Evolutionary conservation across 2,888 invertebrate species (phyloP).

Genomic region (Tenthredo amoena): DNA sequence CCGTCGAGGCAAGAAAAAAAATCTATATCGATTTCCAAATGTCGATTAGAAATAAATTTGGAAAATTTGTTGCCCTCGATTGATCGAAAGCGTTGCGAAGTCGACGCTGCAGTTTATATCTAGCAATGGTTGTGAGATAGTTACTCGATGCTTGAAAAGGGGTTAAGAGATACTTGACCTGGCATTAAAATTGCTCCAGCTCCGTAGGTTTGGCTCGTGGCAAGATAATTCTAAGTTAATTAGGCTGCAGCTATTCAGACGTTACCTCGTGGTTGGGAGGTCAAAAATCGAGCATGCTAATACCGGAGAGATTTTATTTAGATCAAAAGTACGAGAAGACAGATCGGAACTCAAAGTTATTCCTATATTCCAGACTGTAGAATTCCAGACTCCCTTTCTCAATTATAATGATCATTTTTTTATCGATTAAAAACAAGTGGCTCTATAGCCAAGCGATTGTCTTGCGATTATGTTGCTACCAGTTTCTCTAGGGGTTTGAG

Average conservation of each 20-base stretch:
- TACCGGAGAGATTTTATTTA: not conserved
- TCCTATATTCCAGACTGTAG: too few species aligned
- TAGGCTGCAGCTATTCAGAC: not conserved
- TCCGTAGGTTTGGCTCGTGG: not conserved
- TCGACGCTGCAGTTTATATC: not conserved
- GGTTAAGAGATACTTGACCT: slow-evolving; percentile 39
- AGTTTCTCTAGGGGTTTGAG: slow-evolving; percentile 7
- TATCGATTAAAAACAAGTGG: not conserved
- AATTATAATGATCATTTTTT: not conserved
- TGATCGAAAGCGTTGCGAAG: not conserved
- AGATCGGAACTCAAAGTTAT: too few species aligned
- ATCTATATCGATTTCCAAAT: too few species aligned
- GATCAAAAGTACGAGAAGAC: not conserved
- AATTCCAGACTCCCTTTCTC: not conserved
- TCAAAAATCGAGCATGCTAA: not conserved
- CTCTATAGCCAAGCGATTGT: not conserved
- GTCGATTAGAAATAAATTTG: too few species aligned
- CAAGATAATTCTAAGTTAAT: slow-evolving; percentile 1
- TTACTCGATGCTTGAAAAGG: not conserved
- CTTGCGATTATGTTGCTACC: not conserved
- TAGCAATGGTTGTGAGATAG: not conserved
- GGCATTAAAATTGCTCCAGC: not conserved
- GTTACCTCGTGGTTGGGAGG: not conserved
- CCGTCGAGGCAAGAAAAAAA: too few species aligned
- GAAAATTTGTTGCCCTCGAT: not conserved